A percentile compares a stretch with the other conserved stretches of the same genome.
Evolutionary conservation across 2,888 invertebrate species (phyloP).

Genomic region (Phortica magna): DNA sequence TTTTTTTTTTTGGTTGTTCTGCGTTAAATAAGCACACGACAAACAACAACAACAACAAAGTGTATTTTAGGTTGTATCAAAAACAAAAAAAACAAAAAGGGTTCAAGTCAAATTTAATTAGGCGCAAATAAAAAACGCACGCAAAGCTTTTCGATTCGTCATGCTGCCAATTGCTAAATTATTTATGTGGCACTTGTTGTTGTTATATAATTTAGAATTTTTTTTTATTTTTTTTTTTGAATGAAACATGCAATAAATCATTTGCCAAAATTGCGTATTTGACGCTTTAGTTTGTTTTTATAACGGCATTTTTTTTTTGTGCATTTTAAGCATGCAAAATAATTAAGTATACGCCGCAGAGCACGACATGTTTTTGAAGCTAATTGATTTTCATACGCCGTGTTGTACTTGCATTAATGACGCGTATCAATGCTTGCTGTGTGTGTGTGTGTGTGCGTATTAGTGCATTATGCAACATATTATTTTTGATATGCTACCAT

Average conservation of each 20-base stretch:
- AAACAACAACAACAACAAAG: no score
- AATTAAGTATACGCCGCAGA: background rate
- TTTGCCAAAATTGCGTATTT: background rate
- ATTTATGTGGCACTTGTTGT: conserved; percentile 46
- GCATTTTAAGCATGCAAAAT: background rate
- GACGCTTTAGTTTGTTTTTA: background rate
- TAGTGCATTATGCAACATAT: background rate
- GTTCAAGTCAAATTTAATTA: conserved; percentile 72
- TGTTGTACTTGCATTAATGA: no score
- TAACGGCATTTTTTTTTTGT: background rate
- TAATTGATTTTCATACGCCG: background rate
- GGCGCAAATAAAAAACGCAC: conserved; percentile 63
- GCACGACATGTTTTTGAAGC: background rate
- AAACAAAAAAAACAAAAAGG: conserved; percentile 57
- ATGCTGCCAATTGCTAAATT: conserved; percentile 64
- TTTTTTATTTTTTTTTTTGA: background rate
- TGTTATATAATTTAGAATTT: conserved; percentile 39
- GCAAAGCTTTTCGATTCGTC: conserved; percentile 68
- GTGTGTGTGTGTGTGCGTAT: background rate
- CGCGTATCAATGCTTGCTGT: background rate
- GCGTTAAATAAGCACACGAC: conserved; percentile 36
- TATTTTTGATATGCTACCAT: background rate
- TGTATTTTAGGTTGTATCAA: conserved; percentile 15
- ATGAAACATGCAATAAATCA: background rate
- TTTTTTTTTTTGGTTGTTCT: conserved; percentile 33